A percentile compares a stretch with the other conserved stretches of the same genome.
Evolutionary conservation across 2,888 invertebrate species (phyloP).

Genomic region (Dryobota labecula): DNA sequence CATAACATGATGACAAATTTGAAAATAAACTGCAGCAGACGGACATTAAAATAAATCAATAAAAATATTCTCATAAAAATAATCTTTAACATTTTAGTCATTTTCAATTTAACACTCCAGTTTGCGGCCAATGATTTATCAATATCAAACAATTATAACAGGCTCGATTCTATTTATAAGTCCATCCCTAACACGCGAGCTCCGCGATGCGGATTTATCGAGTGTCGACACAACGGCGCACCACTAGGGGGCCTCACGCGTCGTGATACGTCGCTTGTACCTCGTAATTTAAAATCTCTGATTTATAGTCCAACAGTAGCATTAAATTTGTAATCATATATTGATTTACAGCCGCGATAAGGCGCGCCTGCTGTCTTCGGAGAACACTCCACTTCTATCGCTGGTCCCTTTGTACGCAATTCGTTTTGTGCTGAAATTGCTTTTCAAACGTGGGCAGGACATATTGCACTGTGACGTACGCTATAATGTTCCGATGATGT

Average conservation of each 20-base stretch:
- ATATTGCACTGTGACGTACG: slow-evolving; percentile 59
- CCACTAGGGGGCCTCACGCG: slow-evolving; percentile 90
- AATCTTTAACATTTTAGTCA: slow-evolving; percentile 53
- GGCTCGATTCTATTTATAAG: slow-evolving; percentile 68
- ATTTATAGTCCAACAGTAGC: slow-evolving; percentile 90
- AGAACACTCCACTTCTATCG: slow-evolving; percentile 81
- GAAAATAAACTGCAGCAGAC: not conserved
- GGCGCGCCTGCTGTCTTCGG: slow-evolving; percentile 86
- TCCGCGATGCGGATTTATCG: slow-evolving; percentile 79
- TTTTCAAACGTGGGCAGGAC: slow-evolving; percentile 73
- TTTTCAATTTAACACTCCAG: slow-evolving; percentile 65
- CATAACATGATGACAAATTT: slow-evolving; percentile 6
- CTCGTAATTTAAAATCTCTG: slow-evolving; percentile 90
- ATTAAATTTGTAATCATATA: slow-evolving; percentile 91
- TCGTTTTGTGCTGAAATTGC: slow-evolving; percentile 80
- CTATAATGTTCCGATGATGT: slow-evolving; percentile 64
- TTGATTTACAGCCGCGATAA: slow-evolving; percentile 90
- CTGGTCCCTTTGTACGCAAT: slow-evolving; percentile 71
- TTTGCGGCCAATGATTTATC: slow-evolving; percentile 70
- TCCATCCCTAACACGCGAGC: slow-evolving; percentile 69
- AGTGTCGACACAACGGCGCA: slow-evolving; percentile 87
- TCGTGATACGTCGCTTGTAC: slow-evolving; percentile 86
- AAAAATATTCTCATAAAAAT: slow-evolving; percentile 50
- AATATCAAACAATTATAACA: slow-evolving; percentile 73
- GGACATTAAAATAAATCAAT: slow-evolving; percentile 51